Evolutionary conservation across 2,888 invertebrate species (phyloP).

Genomic region (Campoplex nolae): DNA sequence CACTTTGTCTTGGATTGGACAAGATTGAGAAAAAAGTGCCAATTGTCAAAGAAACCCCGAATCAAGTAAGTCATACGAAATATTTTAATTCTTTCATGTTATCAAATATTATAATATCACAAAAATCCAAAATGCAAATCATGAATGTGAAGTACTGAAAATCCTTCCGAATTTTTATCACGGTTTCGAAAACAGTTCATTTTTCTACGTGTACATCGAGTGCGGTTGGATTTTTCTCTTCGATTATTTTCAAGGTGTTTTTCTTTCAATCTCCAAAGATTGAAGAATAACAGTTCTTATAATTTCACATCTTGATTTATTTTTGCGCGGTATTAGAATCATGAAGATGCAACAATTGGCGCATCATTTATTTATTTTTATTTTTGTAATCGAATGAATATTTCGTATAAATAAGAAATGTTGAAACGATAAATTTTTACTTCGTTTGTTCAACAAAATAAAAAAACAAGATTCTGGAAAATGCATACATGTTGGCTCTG

Average conservation of each 20-base stretch:
- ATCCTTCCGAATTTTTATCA: neutral
- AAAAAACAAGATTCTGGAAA: constrained; percentile 77
- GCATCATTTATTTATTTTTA: no score
- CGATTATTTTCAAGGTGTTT: neutral
- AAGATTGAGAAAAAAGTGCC: constrained; percentile 89
- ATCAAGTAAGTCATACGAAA: constrained; percentile 73
- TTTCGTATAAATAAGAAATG: neutral
- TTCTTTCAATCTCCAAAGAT: neutral
- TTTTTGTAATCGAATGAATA: no score
- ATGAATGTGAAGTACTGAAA: neutral
- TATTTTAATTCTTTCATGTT: neutral
- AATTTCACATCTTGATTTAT: no score
- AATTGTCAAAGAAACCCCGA: constrained; percentile 88
- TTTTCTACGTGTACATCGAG: no score
- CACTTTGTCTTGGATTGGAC: constrained; percentile 88
- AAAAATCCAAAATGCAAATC: no score
- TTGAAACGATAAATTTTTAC: neutral
- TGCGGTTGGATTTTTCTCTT: neutral
- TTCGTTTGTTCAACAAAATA: neutral
- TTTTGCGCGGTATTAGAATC: no score
- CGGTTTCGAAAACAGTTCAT: neutral
- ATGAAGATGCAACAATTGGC: no score
- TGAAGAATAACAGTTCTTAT: no score
- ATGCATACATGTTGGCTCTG: constrained; percentile 77
- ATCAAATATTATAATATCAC: no score